phyloP scores from a whole-genome alignment of 2,888 invertebrate species.

The Drosophila kanekoi region DNA sequence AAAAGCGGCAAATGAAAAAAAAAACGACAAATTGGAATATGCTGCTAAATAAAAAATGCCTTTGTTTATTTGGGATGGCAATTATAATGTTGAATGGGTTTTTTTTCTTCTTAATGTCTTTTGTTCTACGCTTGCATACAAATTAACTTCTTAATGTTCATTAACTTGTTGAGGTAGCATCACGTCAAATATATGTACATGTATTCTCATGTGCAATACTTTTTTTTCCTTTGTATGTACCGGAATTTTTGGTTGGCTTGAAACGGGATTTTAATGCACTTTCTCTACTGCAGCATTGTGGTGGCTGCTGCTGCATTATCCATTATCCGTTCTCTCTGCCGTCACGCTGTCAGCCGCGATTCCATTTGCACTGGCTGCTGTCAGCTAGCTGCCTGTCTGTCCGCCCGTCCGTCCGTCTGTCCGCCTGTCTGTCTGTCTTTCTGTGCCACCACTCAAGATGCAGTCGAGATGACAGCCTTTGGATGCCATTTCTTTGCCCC shows the following conservation, averaged over 20 bases:
- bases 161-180: constrained; percentile 41
- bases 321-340: constrained; percentile 36
- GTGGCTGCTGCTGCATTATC: constrained; percentile 17
- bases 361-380: constrained; percentile 67
- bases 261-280: constrained; percentile 40
- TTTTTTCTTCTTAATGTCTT: constrained; percentile 13
- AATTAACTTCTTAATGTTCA: constrained; percentile 47
- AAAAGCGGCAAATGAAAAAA: background rate
- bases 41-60: constrained; percentile 9
- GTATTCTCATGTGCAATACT: constrained; percentile 8
- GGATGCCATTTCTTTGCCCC: constrained; percentile 55
- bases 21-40: constrained; percentile 7
- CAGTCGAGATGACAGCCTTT: constrained; percentile 68
- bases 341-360: constrained; percentile 49
- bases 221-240: constrained; percentile 7
- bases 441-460: constrained; percentile 47
- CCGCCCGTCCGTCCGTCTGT: constrained; percentile 7
- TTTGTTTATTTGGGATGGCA: constrained; percentile 40
- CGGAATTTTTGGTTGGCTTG: constrained; percentile 14
- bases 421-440: constrained; percentile 23
- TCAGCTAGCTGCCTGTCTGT: constrained; percentile 59
- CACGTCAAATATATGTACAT: constrained; percentile 25
- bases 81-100: constrained; percentile 46
- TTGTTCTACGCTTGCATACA: constrained; percentile 24
- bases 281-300: constrained; percentile 10